Evolutionary conservation across 1,140 invertebrate species (phyloP).

Genomic region (Trichonephila inaurata): DNA sequence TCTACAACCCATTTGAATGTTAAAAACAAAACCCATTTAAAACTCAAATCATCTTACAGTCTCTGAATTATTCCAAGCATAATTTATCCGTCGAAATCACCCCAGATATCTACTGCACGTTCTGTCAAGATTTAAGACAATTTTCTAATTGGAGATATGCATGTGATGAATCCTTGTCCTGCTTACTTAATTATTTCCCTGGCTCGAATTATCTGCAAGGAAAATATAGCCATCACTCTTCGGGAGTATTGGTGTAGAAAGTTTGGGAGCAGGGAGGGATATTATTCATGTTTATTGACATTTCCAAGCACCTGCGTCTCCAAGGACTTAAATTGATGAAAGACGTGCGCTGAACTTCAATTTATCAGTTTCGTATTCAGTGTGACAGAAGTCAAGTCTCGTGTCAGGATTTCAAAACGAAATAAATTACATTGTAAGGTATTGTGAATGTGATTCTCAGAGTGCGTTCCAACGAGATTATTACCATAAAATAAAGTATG

Average conservation of each 20-base stretch:
- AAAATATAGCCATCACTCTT: neutral
- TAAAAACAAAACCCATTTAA: too few species aligned
- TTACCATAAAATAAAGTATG: too few species aligned
- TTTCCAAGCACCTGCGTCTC: neutral
- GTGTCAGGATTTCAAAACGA: neutral
- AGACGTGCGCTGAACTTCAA: neutral
- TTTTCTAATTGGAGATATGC: neutral
- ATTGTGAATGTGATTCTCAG: too few species aligned
- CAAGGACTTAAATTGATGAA: neutral
- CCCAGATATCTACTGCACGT: neutral
- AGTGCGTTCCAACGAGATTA: too few species aligned
- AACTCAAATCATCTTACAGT: neutral
- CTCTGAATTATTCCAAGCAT: neutral
- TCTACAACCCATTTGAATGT: too few species aligned
- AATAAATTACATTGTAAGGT: neutral
- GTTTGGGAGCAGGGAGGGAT: neutral
- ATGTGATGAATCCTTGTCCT: neutral
- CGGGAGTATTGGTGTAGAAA: neutral
- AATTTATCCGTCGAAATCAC: neutral
- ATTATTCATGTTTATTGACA: constrained; percentile 32
- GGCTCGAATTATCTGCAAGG: neutral
- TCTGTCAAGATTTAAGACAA: neutral
- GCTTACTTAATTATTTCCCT: constrained; percentile 22
- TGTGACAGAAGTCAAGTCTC: neutral
- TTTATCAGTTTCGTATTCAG: neutral